These are phyloP conservation scores for Rhynchomys soricoides DNA, from an alignment of 2,113 vertebrate genomes.

Conservation along the genomic window DNA sequence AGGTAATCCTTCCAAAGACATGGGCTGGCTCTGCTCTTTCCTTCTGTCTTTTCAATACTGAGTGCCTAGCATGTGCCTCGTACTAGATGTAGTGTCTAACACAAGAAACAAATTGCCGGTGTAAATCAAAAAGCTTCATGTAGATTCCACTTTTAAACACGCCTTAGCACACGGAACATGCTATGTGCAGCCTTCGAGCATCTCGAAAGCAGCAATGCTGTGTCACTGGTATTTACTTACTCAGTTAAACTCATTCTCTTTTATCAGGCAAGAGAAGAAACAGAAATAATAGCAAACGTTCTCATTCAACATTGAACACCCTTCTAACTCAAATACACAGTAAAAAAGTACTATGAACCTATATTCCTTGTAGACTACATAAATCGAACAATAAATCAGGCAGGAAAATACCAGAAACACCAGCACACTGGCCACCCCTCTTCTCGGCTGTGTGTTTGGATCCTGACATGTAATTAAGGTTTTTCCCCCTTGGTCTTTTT, in stretches of 20 bases:
- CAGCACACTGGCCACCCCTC: background rate
- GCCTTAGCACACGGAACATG: background rate
- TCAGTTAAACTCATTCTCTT: background rate
- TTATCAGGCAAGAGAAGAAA: background rate
- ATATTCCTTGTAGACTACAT: background rate
- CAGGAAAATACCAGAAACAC: background rate
- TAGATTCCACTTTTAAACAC: background rate
- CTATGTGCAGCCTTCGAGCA: background rate
- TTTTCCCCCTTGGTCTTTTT: background rate
- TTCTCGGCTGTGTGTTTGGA: background rate
- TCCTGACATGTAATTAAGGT: background rate
- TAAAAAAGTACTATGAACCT: background rate
- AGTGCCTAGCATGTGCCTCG: background rate
- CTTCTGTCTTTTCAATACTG: background rate
- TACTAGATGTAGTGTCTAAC: background rate
- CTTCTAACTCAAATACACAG: slow-evolving; percentile 29
- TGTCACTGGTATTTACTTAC: background rate
- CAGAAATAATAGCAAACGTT: background rate
- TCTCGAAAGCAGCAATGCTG: background rate
- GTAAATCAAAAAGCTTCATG: background rate
- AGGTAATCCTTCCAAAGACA: background rate
- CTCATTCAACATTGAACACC: background rate
- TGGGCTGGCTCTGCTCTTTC: background rate
- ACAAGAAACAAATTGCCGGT: background rate
- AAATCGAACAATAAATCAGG: background rate